These are phyloP conservation scores for Solenopsis fugax DNA, from an alignment of 1,140 invertebrate genomes.

Conservation along the genomic window DNA sequence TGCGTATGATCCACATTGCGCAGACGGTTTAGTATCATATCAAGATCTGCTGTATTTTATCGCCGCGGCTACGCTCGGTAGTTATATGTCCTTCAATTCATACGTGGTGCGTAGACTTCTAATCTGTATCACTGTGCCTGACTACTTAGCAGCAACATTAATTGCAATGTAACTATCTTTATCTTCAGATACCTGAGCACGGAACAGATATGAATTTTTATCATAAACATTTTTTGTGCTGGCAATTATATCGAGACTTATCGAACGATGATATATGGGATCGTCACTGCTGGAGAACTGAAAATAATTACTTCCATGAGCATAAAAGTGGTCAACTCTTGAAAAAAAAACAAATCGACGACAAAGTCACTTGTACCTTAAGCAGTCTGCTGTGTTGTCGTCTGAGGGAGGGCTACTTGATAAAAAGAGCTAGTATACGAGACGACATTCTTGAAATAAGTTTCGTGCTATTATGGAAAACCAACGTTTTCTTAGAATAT, in stretches of 20 bases:
- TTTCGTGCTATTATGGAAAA: slow-evolving; percentile 92
- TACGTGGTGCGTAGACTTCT: slow-evolving; percentile 81
- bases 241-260: slow-evolving; percentile 90
- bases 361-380: slow-evolving; percentile 89
- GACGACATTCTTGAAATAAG: slow-evolving; percentile 90
- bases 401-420: slow-evolving; percentile 93
- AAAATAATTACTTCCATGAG: slow-evolving; percentile 88
- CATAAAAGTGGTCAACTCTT: slow-evolving; percentile 87
- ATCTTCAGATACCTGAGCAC: slow-evolving; percentile 82
- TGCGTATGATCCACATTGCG: slow-evolving; percentile 90
- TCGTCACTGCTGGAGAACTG: slow-evolving; percentile 85
- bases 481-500: slow-evolving; percentile 92
- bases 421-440: slow-evolving; percentile 87
- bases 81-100: slow-evolving; percentile 89
- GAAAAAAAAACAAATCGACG: slow-evolving; percentile 90
- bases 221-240: slow-evolving; percentile 91
- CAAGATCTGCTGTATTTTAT: slow-evolving; percentile 93
- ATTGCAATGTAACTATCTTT: slow-evolving; percentile 28
- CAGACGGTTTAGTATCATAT: slow-evolving; percentile 91
- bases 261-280: slow-evolving; percentile 66
- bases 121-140: background rate
- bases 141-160: background rate
- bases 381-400: slow-evolving; percentile 91
- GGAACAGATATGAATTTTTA: slow-evolving; percentile 89
- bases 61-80: slow-evolving; percentile 92